Evolutionary conservation across 2,888 invertebrate species (phyloP).

Genomic region (Xanthia togata): DNA sequence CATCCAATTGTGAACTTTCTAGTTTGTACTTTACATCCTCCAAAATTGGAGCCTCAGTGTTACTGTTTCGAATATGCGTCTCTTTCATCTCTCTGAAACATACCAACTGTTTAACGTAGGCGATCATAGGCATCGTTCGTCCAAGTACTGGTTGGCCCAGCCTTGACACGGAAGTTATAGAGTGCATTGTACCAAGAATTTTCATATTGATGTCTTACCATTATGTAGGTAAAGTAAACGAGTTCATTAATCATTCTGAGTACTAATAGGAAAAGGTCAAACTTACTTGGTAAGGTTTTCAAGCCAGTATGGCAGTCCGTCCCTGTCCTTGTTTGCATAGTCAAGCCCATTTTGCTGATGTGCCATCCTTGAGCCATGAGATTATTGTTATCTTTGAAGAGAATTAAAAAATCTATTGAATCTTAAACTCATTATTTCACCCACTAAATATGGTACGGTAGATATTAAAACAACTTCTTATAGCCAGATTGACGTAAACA

Average conservation of each 20-base stretch:
- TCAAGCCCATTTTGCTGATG: slow-evolving; percentile 81
- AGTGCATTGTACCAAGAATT: slow-evolving; percentile 70
- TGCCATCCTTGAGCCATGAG: slow-evolving; percentile 86
- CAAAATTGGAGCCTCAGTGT: slow-evolving; percentile 70
- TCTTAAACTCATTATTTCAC: slow-evolving; percentile 55
- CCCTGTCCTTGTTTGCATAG: slow-evolving; percentile 77
- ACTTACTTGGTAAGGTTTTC: slow-evolving; percentile 87
- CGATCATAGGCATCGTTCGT: slow-evolving; percentile 19
- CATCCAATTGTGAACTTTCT: slow-evolving; percentile 73
- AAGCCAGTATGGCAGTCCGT: slow-evolving; percentile 82
- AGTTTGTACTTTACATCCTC: slow-evolving; percentile 71
- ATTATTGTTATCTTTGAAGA: slow-evolving; percentile 65
- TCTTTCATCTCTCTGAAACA: slow-evolving; percentile 86
- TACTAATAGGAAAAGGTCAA: slow-evolving; percentile 48
- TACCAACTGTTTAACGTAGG: slow-evolving; percentile 26
- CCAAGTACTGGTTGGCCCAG: slow-evolving; percentile 64
- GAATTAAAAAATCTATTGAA: slow-evolving; percentile 51
- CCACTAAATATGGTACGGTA: slow-evolving; percentile 37
- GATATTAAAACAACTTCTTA: slow-evolving; percentile 30
- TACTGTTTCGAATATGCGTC: slow-evolving; percentile 80
- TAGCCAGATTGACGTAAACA: slow-evolving; percentile 32
- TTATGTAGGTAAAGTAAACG: slow-evolving; percentile 50
- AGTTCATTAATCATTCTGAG: slow-evolving; percentile 74
- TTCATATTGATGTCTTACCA: slow-evolving; percentile 68
- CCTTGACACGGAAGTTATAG: slow-evolving; percentile 75